These are phyloP conservation scores for Pocota personata DNA, from an alignment of 2,888 invertebrate genomes.

Conservation along the genomic window DNA sequence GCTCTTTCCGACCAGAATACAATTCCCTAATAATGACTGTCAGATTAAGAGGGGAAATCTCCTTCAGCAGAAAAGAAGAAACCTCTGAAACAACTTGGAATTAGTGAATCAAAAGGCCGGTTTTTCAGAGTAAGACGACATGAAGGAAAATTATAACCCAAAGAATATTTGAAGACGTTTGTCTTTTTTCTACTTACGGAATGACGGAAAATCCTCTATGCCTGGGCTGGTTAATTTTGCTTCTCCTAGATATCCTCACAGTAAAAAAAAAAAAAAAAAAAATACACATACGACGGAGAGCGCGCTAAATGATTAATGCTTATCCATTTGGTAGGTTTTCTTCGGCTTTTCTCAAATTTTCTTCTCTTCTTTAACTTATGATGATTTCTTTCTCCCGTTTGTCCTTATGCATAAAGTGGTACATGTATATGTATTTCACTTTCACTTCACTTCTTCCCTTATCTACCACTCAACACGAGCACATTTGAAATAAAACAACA, in stretches of 20 bases:
- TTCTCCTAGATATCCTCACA: slow-evolving; percentile 17
- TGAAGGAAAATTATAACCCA: neutral
- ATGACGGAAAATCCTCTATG: slow-evolving; percentile 14
- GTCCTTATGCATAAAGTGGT: neutral
- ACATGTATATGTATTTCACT: slow-evolving; percentile 34
- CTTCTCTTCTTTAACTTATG: slow-evolving; percentile 9
- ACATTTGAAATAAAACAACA: slow-evolving; percentile 9
- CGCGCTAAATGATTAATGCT: slow-evolving; percentile 60
- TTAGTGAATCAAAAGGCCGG: slow-evolving; percentile 45
- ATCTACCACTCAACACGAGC: slow-evolving; percentile 4
- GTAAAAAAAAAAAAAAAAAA: neutral
- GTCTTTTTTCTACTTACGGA: slow-evolving; percentile 33
- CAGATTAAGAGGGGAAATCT: slow-evolving; percentile 33
- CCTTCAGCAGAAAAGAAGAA: neutral
- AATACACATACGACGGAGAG: neutral
- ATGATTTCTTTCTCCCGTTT: slow-evolving; percentile 16
- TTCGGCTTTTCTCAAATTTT: neutral
- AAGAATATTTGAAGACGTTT: slow-evolving; percentile 5
- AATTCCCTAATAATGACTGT: slow-evolving; percentile 34
- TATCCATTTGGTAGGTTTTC: slow-evolving; percentile 40
- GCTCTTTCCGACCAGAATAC: neutral
- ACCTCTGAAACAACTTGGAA: neutral
- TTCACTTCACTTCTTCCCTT: slow-evolving; percentile 23
- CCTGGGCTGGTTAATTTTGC: neutral
- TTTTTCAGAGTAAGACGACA: neutral